Evolutionary conservation across 2,113 vertebrate genomes (phyloP).

Genomic region (Penelope pileata): DNA sequence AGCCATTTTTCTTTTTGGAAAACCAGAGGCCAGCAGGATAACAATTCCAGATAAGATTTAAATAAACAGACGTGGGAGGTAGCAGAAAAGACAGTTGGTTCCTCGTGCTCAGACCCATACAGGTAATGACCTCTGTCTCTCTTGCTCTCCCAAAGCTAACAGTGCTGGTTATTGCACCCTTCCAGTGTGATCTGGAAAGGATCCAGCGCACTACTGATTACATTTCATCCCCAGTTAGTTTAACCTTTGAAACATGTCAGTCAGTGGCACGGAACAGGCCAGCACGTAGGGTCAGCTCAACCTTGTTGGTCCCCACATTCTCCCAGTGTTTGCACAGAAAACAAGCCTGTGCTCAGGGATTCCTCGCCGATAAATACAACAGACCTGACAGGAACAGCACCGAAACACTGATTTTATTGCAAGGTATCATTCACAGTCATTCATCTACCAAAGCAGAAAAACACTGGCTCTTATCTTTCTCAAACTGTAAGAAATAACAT

Average conservation of each 20-base stretch:
- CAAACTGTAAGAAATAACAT: neutral
- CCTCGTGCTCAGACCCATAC: conserved; percentile 48
- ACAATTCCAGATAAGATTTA: conserved; percentile 36
- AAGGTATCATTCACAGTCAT: neutral
- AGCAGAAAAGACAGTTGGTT: conserved; percentile 45
- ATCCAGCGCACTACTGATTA: conserved; percentile 65
- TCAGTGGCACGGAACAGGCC: conserved; percentile 59
- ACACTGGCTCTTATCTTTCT: neutral
- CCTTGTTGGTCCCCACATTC: conserved; percentile 57
- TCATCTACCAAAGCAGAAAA: neutral
- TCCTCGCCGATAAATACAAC: conserved; percentile 33
- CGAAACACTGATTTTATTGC: neutral
- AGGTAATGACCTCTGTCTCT: conserved; percentile 77
- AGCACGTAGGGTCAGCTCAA: conserved; percentile 71
- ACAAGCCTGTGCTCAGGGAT: conserved; percentile 27
- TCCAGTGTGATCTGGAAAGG: conserved; percentile 66
- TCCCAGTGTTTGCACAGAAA: conserved; percentile 67
- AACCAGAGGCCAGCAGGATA: neutral
- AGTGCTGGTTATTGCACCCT: conserved; percentile 49
- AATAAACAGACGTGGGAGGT: conserved; percentile 52
- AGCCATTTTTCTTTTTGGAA: neutral
- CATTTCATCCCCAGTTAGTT: conserved; percentile 74
- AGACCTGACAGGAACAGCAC: neutral
- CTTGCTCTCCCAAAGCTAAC: conserved; percentile 62
- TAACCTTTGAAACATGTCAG: conserved; percentile 80